Evolutionary conservation across 2,888 invertebrate genomes (phyloP), one percentile per base, ranked within the genome.

Genomic region (Coronaproctus castanopsis): DNA sequence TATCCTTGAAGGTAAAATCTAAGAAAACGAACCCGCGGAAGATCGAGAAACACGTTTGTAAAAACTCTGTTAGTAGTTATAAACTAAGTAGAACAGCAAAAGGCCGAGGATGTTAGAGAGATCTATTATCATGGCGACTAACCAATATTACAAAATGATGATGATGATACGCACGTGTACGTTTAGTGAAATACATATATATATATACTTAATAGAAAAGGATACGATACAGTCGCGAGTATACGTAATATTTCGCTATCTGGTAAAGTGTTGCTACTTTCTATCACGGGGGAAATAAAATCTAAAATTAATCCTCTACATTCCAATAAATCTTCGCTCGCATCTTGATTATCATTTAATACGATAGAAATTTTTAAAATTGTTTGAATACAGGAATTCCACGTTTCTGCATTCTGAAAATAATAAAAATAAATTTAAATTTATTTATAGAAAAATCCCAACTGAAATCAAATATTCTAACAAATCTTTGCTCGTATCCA

Each of bases 401-500:
- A 22, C 2, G 55, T 59, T 24, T 59, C 55, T 2, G 59, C 24
- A 52, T 59, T 55, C 59, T 59, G n/a, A n/a, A 56, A 48, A 36
- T 3, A 2, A 49, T 1, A 54, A 22, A 48, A 21, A 56, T 49
- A 48, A 56, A n/a, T 19, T 2, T 49, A 50, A 21, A n/a, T n/a
- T n/a, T n/a, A n/a, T n/a, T n/a, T n/a, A n/a, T n/a, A 21, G 21
- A 14, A 54, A 5, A 21, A 54, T 21, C n/a, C 21, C 19, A 14
- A 20, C 18, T 5, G 18, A 54, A 19, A n/a, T 8, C 3, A 48
- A 19, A 48, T 5, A 36, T 48, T 3, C 20, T n/a, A 3, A n/a
- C 8, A 10, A 55, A 14, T n/a, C n/a, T n/a, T n/a, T n/a, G n/a
- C n/a, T n/a, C n/a, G n/a, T n/a, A n/a, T n/a, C n/a, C n/a, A n/a